These are phyloP conservation scores for Nebria salina DNA, from an alignment of 2,888 invertebrate genomes.

Conservation along the genomic window DNA sequence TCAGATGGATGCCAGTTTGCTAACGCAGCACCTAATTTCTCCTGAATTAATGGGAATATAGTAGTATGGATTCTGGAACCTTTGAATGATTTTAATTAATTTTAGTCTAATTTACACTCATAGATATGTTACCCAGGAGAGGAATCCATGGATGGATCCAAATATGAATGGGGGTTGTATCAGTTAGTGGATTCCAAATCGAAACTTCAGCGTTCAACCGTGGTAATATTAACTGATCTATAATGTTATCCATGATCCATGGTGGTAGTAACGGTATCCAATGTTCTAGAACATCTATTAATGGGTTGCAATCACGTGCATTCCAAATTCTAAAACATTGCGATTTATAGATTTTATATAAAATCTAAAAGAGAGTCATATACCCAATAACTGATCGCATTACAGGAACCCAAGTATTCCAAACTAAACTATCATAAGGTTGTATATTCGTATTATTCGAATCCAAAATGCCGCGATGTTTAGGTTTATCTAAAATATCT, in stretches of 20 bases:
- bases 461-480: conserved; percentile 60
- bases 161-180: conserved; percentile 93
- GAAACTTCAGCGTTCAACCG: conserved; percentile 79
- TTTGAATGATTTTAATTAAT: conserved; percentile 34
- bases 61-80: conserved; percentile 66
- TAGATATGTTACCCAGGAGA: conserved; percentile 71
- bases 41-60: conserved; percentile 90
- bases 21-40: conserved; percentile 89
- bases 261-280: conserved; percentile 85
- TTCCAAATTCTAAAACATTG: conserved; percentile 75
- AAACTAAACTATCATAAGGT: conserved; percentile 84
- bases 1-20: conserved; percentile 97
- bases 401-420: conserved; percentile 92
- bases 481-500: conserved; percentile 65
- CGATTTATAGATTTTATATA: conserved; percentile 8
- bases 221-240: conserved; percentile 85
- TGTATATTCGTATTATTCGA: conserved; percentile 65
- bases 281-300: conserved; percentile 80
- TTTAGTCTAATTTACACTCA: background rate
- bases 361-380: conserved; percentile 17
- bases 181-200: conserved; percentile 94
- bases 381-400: conserved; percentile 77
- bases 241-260: conserved; percentile 85
- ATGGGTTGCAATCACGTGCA: conserved; percentile 79
- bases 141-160: conserved; percentile 99